Base-by-base conservation (phyloP, 2,888 invertebrate genomes). In the Chorisops tibialis region DNA sequence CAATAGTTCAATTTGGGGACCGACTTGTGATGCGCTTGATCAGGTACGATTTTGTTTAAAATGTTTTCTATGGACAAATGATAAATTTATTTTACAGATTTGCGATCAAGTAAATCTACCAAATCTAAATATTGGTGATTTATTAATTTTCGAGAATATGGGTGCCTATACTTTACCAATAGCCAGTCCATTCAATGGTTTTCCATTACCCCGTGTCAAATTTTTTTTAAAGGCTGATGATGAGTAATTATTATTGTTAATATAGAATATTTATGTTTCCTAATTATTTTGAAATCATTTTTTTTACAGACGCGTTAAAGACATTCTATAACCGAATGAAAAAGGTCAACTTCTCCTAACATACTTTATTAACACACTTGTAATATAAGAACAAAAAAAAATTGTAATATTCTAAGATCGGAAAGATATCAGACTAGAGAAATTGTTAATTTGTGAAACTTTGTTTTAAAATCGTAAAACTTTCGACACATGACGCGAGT, bases 151-250 rank as follows among this genome's bases (percentile, higher is more conserved):
- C 80, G 87, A 88, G 69, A 89, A 97, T 78, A 97, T 98, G 98
- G 98, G 98, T 49, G 98, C 98, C n/a, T 96, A 96, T 80, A 97
- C 98, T 1, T 80, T 96, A 70, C 91, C 94, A 24, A 91, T 93
- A 50, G 94, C 95, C 5, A 93, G 94, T 65, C 84, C 89, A 6
- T 98, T 98, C 81, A 99, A 98, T 80, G 98, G 98, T 12, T 96
- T 96, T 77, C 89, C 91, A 7, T 79, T 89, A 66, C 93, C 95
- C 1, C 83, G 82, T 66, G 87, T 92, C 12, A 81, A 87, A 21
- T 78, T 74, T 64, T 78, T 61, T 30, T 18, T 68, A n/a, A 59
- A 60, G 30, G 21, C 37, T 5, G 38, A 49, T 19, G 63, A 65
- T 37, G 54, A 63, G 66, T 66, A 56, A 59, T 64, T 66, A 35